Evolutionary conservation across 2,113 vertebrate species (phyloP), one percentile per base, ranked within the genome.

Genomic region (Protobothrops flavoviridis): DNA sequence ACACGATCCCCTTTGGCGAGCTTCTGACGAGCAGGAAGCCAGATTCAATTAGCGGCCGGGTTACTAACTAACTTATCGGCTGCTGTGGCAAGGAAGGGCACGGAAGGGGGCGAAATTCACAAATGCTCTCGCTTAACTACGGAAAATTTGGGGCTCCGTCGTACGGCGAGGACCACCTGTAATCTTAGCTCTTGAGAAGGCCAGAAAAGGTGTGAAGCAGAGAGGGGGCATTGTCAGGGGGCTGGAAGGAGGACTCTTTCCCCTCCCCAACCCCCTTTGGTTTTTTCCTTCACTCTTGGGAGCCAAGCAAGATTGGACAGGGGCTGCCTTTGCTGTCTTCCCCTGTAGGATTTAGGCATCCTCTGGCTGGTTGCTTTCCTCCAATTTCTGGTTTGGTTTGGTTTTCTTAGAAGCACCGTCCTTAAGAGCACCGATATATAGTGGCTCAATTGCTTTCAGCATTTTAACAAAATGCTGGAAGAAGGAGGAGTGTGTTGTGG

Each of bases 251-350:
- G 12, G 61, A 13, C 61, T 29, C 50, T 11, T 29, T 1, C 4
- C 1, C 5, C 15, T 0, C 2, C 5, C 29, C 1, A 2, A 45
- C 15, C 0, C 5, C 13, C 5, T 33, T 33, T 1, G 13, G 2
- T 33, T 13, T 6, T 39, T 39, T 33, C n/a, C n/a, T 39, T 6
- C 0, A 2, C 15, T 74, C n/a, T 33, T 15, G 0, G 13, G 53
- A 55, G 53, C 53, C 13, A 55, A 55, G 53, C 12, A 4, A 56
- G 55, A 56, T 15, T 13, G 15, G 55, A 5, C 15, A 3, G 33
- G 1, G n/a, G 5, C n/a, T 39, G n/a, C 15, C 12, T 15, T 4
- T 0, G 4, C 12, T n/a, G 4, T 5, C 64, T 33, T 33, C 5
- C 0, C 2, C 29, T 33, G n/a, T 6, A 33, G 29, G 29, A 2